A percentile compares a stretch with the other conserved stretches of the same genome.
These are phyloP conservation scores for Neoarius graeffei DNA, from an alignment of 2,113 vertebrate genomes.

Conservation along the genomic window DNA sequence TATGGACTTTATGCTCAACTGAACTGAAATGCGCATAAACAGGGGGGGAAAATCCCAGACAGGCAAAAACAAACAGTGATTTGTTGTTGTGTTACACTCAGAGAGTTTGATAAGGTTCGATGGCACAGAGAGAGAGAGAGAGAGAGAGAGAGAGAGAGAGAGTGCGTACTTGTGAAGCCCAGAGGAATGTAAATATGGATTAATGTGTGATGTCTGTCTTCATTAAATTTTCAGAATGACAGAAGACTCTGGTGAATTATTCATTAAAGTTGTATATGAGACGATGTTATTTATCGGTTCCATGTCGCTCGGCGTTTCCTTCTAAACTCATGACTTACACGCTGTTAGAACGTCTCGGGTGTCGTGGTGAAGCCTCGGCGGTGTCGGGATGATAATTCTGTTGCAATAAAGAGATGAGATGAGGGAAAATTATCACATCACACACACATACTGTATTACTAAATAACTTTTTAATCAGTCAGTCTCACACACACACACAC, in stretches of 20 bases:
- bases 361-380: background rate
- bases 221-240: slow-evolving; percentile 55
- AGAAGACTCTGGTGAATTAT: slow-evolving; percentile 52
- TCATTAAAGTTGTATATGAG: slow-evolving; percentile 44
- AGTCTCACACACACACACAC: too few species aligned
- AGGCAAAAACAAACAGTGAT: slow-evolving; percentile 32
- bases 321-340: slow-evolving; percentile 32
- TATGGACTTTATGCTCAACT: slow-evolving; percentile 19
- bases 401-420: background rate
- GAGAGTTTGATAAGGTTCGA: slow-evolving; percentile 22
- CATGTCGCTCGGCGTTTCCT: background rate
- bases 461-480: background rate
- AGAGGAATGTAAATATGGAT: slow-evolving; percentile 52
- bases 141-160: background rate
- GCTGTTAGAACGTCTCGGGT: background rate
- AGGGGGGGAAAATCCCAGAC: background rate
- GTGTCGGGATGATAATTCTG: background rate
- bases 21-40: background rate
- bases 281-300: slow-evolving; percentile 37
- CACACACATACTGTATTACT: background rate
- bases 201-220: slow-evolving; percentile 50
- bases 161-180: background rate
- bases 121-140: background rate
- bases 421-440: background rate
- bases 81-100: slow-evolving; percentile 30